Evolutionary conservation across 2,113 vertebrate species (phyloP), one percentile per base, ranked within the genome.

Genomic region (Eublepharis macularius): DNA sequence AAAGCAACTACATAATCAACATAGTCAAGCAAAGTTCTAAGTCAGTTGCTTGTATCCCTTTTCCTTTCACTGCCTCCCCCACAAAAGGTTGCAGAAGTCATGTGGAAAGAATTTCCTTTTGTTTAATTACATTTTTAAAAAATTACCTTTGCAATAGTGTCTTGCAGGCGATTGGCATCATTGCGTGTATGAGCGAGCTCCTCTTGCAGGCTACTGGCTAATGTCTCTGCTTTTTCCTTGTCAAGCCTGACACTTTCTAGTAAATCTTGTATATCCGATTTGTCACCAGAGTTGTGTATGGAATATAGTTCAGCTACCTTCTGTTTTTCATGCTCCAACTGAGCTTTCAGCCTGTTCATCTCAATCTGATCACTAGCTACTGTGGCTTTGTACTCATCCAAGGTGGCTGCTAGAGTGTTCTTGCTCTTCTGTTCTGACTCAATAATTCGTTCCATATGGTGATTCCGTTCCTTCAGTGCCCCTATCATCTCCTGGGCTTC

Each of bases 401-500:
- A 88, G 0, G 97, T 95, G 0, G 96, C 96, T 0, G 94, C 97
- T 92, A 98, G 92, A 0, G 97, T 95, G 0, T 92, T 95, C n/a
- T 96, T 97, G 54, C 95, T 97, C 82, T 98, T 98, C 91, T 98
- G 96, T 94, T 99, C 98, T 0, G 97, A 97, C 86, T 99, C 98
- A 73, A 98, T 91, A 57, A 98, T 96, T 6, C 98, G 96, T 85
- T 99, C 98, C 97, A 98, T 97, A 91, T 99, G 98, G 85, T 98
- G 98, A 93, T 98, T 98, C 57, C 98, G 96, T 87, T 99, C 98
- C 87, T 98, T 98, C 81, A 98, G 95, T 0, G 97, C 98, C 29
- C 96, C 96, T 41, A 99, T 98, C 96, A 99, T 96, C 88, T 98
- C 98, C 32, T 99, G 98, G 13, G 98, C 98, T 84, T 99, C 98